These are phyloP conservation scores for Hydriomena furcata DNA, from an alignment of 2,888 invertebrate species.

Conservation along the genomic window DNA sequence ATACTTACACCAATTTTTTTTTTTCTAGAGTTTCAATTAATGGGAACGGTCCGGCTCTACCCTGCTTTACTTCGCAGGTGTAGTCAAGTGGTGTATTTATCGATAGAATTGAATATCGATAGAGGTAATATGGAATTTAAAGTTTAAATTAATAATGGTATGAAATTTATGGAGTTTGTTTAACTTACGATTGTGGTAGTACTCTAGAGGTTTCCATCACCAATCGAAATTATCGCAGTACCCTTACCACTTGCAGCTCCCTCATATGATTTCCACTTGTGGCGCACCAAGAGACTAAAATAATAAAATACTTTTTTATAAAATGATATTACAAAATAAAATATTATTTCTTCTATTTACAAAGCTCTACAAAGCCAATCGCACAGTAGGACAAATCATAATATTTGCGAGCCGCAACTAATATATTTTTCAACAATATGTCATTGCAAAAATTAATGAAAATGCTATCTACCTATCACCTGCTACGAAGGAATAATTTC, in stretches of 20 bases:
- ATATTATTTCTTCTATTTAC: constrained; percentile 22
- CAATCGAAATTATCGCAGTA: not conserved
- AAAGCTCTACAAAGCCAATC: constrained; percentile 28
- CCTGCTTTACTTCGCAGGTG: not conserved
- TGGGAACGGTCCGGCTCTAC: no score
- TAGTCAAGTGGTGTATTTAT: constrained; percentile 8
- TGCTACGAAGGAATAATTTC: constrained; percentile 30
- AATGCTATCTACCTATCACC: constrained; percentile 36
- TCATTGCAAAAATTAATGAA: constrained; percentile 41
- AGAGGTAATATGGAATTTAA: no score
- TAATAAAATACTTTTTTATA: not conserved
- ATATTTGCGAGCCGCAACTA: constrained; percentile 21
- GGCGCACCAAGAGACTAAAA: constrained; percentile 13
- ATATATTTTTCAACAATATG: constrained; percentile 23
- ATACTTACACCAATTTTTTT: no score
- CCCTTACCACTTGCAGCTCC: constrained; percentile 2
- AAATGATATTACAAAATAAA: not conserved
- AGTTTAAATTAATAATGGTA: no score
- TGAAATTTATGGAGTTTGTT: no score
- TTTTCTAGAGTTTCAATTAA: no score
- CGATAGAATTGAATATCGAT: no score
- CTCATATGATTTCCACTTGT: constrained; percentile 11
- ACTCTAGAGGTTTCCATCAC: no score
- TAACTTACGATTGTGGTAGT: no score
- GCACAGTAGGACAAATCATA: constrained; percentile 28